Conservation (phyloP, 2,113 vertebrate species). For the Raja brachyura region DNA sequence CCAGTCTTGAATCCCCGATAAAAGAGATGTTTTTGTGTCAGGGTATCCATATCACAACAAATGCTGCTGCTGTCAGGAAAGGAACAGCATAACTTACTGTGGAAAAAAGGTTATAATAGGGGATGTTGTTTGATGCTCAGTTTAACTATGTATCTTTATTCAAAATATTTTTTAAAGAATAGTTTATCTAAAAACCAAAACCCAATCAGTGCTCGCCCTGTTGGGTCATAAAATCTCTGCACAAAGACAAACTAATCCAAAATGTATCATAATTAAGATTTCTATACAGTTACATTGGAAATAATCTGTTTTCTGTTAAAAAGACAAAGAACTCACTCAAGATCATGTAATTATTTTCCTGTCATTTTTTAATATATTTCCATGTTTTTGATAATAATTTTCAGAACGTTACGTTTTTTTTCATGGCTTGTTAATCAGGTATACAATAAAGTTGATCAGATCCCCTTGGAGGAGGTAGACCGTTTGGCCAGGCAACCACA, state of each 20-base stretch:
- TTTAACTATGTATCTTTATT: background rate
- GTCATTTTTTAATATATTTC: background rate
- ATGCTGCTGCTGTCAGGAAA: background rate
- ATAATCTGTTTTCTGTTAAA: background rate
- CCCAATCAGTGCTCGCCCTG: background rate
- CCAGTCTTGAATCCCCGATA: too few species aligned
- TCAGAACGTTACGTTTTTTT: background rate
- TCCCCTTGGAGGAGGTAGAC: slow-evolving; percentile 95
- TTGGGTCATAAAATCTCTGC: background rate
- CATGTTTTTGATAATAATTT: background rate
- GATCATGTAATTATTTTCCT: background rate
- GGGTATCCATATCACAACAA: too few species aligned
- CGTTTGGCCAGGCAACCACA: slow-evolving; percentile 76
- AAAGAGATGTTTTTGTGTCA: too few species aligned
- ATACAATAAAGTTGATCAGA: slow-evolving; percentile 98
- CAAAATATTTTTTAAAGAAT: background rate
- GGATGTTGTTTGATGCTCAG: background rate
- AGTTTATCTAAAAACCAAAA: too few species aligned
- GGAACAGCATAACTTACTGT: background rate
- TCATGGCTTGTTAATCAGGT: slow-evolving; percentile 59
- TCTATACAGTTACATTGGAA: background rate
- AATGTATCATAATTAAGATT: background rate
- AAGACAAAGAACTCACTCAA: background rate
- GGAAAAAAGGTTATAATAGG: background rate
- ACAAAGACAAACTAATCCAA: background rate